Evolutionary conservation across 1,140 invertebrate species (phyloP).

Genomic region (Neodiprion pinetum): DNA sequence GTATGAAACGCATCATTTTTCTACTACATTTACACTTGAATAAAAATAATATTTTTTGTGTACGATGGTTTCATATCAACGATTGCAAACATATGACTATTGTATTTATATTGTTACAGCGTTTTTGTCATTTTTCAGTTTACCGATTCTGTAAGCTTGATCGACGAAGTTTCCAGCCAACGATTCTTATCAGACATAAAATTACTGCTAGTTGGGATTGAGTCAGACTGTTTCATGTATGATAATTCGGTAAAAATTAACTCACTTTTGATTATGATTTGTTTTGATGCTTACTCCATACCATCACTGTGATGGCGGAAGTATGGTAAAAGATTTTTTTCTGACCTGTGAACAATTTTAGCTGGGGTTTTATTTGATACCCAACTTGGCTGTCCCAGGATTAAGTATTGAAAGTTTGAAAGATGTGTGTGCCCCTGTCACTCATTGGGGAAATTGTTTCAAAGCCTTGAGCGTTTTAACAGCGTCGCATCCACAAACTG

Average conservation of each 20-base stretch:
- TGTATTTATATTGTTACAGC: background rate
- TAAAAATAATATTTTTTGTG: no score
- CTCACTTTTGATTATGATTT: slow-evolving; percentile 14
- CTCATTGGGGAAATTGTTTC: slow-evolving; percentile 54
- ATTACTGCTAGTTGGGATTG: slow-evolving; percentile 58
- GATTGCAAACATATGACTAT: no score
- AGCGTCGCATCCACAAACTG: slow-evolving; percentile 32
- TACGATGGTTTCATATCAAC: no score
- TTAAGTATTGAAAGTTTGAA: slow-evolving; percentile 42
- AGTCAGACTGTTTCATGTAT: slow-evolving; percentile 58
- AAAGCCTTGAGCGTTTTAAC: slow-evolving; percentile 42
- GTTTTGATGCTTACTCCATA: background rate
- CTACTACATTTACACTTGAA: no score
- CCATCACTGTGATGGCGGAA: no score
- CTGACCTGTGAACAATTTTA: slow-evolving; percentile 29
- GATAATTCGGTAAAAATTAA: slow-evolving; percentile 32
- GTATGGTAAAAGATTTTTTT: background rate
- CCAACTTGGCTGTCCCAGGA: slow-evolving; percentile 42
- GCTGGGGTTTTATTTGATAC: slow-evolving; percentile 44
- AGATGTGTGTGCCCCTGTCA: slow-evolving; percentile 42
- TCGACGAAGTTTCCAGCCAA: slow-evolving; percentile 40
- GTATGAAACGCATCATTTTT: no score
- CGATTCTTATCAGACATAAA: slow-evolving; percentile 56
- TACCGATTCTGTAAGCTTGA: slow-evolving; percentile 26
- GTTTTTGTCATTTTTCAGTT: slow-evolving; percentile 21